Percentiles rank a stretch among this genome's conserved stretches.
Evolutionary conservation across 2,113 vertebrate species (phyloP).

Genomic region (Lepus americanus): DNA sequence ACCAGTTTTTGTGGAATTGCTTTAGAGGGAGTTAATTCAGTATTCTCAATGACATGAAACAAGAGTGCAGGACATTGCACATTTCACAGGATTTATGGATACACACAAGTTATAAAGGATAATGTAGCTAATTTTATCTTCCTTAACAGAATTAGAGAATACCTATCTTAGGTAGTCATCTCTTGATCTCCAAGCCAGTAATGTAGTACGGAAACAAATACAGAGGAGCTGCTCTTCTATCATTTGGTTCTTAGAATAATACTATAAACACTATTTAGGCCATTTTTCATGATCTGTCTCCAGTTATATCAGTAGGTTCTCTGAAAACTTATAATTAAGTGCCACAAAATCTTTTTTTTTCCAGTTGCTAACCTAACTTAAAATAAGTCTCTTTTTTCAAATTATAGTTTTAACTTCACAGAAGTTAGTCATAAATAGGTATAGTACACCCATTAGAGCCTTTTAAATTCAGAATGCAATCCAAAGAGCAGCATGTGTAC

Average conservation of each 20-base stretch:
- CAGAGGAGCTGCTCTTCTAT: not conserved
- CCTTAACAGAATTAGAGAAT: not conserved
- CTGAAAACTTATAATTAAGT: not conserved
- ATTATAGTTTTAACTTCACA: not conserved
- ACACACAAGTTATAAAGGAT: not conserved
- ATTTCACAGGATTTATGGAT: not conserved
- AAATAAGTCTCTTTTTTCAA: slow-evolving; percentile 18
- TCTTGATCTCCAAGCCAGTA: not conserved
- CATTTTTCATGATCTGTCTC: not conserved
- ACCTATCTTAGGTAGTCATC: not conserved
- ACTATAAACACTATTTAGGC: not conserved
- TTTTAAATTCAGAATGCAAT: slow-evolving; percentile 13
- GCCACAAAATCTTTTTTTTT: not conserved
- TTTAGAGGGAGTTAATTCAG: not conserved
- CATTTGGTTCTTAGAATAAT: not conserved
- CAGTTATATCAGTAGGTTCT: not conserved
- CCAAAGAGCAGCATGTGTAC: not conserved
- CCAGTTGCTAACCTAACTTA: not conserved
- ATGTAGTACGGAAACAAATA: not conserved
- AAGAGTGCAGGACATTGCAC: not conserved
- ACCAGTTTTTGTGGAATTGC: not conserved
- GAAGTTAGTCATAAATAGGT: not conserved
- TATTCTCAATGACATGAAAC: not conserved
- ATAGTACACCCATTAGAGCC: not conserved
- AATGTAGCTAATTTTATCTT: not conserved